phyloP scores from a whole-genome alignment of 2,888 invertebrate species.

The Campaea margaritaria region DNA sequence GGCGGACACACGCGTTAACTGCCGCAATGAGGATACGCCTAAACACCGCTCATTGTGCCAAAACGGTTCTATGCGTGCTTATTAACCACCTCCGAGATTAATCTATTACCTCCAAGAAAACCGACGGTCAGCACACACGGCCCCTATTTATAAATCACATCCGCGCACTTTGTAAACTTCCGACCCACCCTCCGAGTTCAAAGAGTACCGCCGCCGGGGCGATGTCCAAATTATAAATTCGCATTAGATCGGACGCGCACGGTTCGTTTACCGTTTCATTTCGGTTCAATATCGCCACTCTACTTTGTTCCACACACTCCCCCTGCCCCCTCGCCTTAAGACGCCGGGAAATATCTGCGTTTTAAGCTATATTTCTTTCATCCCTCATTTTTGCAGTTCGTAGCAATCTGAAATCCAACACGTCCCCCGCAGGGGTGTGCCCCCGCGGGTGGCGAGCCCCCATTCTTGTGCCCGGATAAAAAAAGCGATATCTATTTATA shows the following conservation, averaged over 20 bases:
- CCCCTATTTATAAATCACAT: constrained; percentile 80
- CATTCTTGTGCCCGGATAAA: constrained; percentile 85
- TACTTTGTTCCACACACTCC: constrained; percentile 85
- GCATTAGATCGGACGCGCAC: constrained; percentile 85
- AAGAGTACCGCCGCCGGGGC: constrained; percentile 78
- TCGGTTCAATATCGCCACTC: constrained; percentile 85
- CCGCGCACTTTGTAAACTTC: constrained; percentile 73
- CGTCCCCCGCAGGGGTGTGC: constrained; percentile 81
- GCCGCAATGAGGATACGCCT: constrained; percentile 83
- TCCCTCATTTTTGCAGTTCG: constrained; percentile 87
- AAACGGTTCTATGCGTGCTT: constrained; percentile 57
- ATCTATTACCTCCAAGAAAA: constrained; percentile 58
- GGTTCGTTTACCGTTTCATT: constrained; percentile 86
- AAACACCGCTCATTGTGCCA: constrained; percentile 75
- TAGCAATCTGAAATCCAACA: constrained; percentile 86
- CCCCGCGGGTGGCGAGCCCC: constrained; percentile 77
- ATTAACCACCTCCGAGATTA: constrained; percentile 66
- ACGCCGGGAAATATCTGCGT: constrained; percentile 86
- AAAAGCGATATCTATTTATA: constrained; percentile 86
- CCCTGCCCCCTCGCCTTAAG: constrained; percentile 78
- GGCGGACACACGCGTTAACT: constrained; percentile 83
- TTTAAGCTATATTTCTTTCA: constrained; percentile 87
- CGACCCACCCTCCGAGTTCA: constrained; percentile 75
- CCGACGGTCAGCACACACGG: constrained; percentile 63
- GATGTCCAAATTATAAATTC: constrained; percentile 86